These are phyloP conservation scores for Marisa cornuarietis DNA, from an alignment of 1,140 invertebrate genomes.

Conservation along the genomic window DNA sequence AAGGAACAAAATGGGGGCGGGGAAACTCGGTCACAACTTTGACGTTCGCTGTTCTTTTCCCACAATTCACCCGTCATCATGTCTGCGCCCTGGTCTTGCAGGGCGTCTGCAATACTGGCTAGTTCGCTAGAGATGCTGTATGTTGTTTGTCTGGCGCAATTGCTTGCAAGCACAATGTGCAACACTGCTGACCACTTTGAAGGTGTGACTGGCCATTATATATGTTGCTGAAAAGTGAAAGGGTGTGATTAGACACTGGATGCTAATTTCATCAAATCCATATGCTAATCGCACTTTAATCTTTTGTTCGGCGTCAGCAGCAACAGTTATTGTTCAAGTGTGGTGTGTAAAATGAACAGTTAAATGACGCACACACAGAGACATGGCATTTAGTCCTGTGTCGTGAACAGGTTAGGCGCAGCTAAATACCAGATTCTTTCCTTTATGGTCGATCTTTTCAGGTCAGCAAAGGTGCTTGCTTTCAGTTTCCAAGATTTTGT, in stretches of 20 bases:
- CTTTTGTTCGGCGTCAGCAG: neutral
- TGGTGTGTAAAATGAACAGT: too few species aligned
- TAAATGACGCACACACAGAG: too few species aligned
- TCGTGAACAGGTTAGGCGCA: too few species aligned
- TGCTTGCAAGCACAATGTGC: constrained; percentile 18
- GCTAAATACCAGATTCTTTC: too few species aligned
- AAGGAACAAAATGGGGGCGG: neutral
- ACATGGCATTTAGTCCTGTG: too few species aligned
- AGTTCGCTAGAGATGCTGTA: constrained; percentile 14
- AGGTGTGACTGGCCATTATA: constrained; percentile 8
- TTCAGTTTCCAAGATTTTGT: too few species aligned
- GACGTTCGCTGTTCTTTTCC: neutral
- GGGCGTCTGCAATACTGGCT: neutral
- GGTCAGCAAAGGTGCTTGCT: too few species aligned
- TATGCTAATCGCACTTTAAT: neutral
- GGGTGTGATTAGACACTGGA: neutral
- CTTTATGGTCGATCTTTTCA: too few species aligned
- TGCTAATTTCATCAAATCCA: neutral
- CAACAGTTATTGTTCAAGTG: too few species aligned
- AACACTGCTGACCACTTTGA: constrained; percentile 18
- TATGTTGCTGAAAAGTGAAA: neutral
- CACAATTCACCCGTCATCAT: constrained; percentile 12
- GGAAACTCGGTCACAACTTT: too few species aligned
- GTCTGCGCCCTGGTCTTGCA: constrained; percentile 6
- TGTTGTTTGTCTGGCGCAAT: constrained; percentile 8